Conservation (phyloP, 2,888 invertebrate genomes). For the Agonopterix arenella region DNA sequence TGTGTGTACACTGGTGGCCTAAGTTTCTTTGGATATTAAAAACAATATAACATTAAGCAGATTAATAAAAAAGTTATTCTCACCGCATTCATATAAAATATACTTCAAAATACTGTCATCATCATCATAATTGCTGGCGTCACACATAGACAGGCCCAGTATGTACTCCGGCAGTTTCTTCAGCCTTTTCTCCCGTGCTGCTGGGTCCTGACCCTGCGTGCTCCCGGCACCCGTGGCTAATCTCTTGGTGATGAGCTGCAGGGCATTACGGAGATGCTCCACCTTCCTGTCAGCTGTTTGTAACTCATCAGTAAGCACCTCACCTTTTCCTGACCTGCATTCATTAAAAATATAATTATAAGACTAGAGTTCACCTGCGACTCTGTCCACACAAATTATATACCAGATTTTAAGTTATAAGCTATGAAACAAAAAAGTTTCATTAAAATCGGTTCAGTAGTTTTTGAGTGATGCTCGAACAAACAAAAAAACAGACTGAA, state of each 20-base stretch:
- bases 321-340: conserved; percentile 87
- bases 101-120: conserved; percentile 79
- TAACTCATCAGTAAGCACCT: conserved; percentile 88
- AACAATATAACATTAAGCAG: no score
- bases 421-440: no score
- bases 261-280: conserved; percentile 84
- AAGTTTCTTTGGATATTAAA: no score
- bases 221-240: conserved; percentile 71
- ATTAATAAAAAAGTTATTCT: conserved; percentile 17
- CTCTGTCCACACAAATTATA: background rate
- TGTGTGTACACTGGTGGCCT: no score
- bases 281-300: conserved; percentile 89
- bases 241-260: conserved; percentile 80
- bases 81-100: conserved; percentile 75
- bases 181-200: conserved; percentile 83
- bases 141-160: conserved; percentile 86
- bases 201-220: conserved; percentile 76
- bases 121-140: conserved; percentile 79
- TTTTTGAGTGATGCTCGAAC: no score
- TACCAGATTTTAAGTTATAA: no score
- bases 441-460: no score
- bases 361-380: background rate
- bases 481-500: no score
- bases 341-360: background rate
- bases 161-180: conserved; percentile 93